Conservation (phyloP, 2,888 invertebrate genomes). For the Byasa hedistus region DNA sequence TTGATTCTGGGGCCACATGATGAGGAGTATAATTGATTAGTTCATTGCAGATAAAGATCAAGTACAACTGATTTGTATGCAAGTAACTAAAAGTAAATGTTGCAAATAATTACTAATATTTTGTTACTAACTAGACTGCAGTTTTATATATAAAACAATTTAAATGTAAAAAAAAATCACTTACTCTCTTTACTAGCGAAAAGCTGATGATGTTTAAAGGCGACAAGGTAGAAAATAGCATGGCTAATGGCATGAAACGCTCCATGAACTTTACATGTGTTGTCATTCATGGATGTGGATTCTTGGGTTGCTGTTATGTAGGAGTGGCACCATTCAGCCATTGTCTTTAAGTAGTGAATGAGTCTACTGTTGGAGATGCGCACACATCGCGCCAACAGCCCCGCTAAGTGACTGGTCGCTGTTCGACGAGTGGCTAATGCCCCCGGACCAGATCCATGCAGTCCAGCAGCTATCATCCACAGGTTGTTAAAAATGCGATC, state of each 20-base stretch:
- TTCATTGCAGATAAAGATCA: too few relatives aligned
- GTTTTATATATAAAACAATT: not conserved
- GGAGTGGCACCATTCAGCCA: constrained; percentile 91
- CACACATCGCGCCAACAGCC: constrained; percentile 67
- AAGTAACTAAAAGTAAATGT: too few relatives aligned
- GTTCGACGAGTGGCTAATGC: constrained; percentile 64
- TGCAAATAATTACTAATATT: too few relatives aligned
- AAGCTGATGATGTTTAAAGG: constrained; percentile 92
- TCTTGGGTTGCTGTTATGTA: constrained; percentile 87
- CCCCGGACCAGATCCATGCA: constrained; percentile 60
- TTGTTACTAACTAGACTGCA: too few relatives aligned
- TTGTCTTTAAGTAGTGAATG: constrained; percentile 70
- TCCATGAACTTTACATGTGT: constrained; percentile 82
- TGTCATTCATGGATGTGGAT: constrained; percentile 54
- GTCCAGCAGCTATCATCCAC: constrained; percentile 67
- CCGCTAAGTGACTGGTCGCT: constrained; percentile 68
- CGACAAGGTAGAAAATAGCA: constrained; percentile 94
- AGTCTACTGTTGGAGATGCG: constrained; percentile 64
- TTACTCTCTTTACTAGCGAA: constrained; percentile 88
- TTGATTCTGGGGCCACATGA: too few relatives aligned
- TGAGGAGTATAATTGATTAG: too few relatives aligned
- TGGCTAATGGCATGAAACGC: constrained; percentile 97
- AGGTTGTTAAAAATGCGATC: constrained; percentile 61
- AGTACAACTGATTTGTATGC: too few relatives aligned
- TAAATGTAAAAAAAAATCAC: constrained; percentile 41